Evolutionary conservation across 2,888 invertebrate species (phyloP), one percentile per base, ranked within the genome.

Genomic region (Ophion slaviceki): DNA sequence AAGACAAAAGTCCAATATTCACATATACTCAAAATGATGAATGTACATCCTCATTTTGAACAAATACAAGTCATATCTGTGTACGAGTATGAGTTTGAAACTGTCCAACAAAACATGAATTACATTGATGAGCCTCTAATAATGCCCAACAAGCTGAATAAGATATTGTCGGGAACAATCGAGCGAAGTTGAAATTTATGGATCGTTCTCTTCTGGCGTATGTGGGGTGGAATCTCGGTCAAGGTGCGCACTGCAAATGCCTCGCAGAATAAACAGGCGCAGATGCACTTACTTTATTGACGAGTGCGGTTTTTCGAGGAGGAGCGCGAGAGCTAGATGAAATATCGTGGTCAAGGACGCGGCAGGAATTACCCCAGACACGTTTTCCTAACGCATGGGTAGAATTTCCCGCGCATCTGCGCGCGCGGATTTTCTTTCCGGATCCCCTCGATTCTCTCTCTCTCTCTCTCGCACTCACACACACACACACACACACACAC

Each of bases 351-450:
- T 82, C 85, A 82, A 82, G 79, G 77, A 40, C 59, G 45, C 45
- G 68, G 67, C 67, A 72, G 40, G 80, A 72, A 67, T 57, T 78
- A 32, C 24, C n/a, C 62, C 47, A 17, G 53, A 62, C 32, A 32
- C 47, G 36, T 70, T 70, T 79, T 64, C 36, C 79, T 72, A 80
- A 74, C 80, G 72, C 32, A 80, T 67, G 45, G 80, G 59, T 40
- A 67, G 72, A 77, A 80, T 82, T 82, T 82, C 79, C 82, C 85
- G 82, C 85, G 85, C 85, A 85, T 82, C 82, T 85, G 85, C 85
- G 81, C 70, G 70, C 68, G 75, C 75, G 64, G 36, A 66, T 76
- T 85, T 82, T 82, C 67, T 72, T 85, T 85, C 76, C 85, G 71
- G 67, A 82, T 77, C 80, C 82, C 82, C 80, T 57, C 70, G 20